A percentile compares a stretch with the other conserved stretches of the same genome.
Conservation (phyloP, 2,113 vertebrate genomes). For the Paratilapia polleni region DNA sequence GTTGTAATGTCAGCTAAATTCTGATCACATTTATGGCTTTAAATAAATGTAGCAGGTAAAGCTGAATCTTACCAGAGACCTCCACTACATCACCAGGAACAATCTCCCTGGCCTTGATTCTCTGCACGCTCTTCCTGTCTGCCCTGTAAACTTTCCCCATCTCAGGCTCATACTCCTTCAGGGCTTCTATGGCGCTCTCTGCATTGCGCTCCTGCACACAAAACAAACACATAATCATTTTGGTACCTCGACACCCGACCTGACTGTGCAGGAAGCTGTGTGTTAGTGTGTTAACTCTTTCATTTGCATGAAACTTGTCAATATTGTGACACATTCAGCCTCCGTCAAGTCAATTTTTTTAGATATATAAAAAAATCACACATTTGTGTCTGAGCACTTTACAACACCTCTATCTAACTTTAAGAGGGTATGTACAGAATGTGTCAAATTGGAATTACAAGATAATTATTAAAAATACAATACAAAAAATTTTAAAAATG, state of each 20-base stretch:
- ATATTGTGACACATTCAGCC: not conserved
- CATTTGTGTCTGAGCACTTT: too few relatives aligned
- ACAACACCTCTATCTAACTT: too few relatives aligned
- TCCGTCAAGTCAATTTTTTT: not conserved
- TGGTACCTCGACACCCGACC: fast-evolving
- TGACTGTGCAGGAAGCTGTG: too few relatives aligned
- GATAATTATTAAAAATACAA: not conserved
- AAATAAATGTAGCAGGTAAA: not conserved
- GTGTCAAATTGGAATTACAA: too few relatives aligned
- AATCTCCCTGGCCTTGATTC: conserved; percentile 91
- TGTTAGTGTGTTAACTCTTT: too few relatives aligned
- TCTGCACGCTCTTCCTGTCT: conserved; percentile 92
- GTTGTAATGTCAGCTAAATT: not conserved
- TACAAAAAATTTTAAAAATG: not conserved
- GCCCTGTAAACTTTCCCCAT: conserved; percentile 94
- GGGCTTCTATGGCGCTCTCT: conserved; percentile 92
- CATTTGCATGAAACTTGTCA: not conserved
- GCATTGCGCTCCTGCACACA: conserved; percentile 89
- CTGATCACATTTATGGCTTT: not conserved
- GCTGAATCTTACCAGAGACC: conserved; percentile 83
- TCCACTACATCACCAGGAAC: conserved; percentile 93
- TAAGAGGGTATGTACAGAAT: too few relatives aligned
- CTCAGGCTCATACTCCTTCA: conserved; percentile 95
- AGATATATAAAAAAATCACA: not conserved
- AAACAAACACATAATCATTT: not conserved